These are phyloP conservation scores for Acanthisitta chloris DNA, from an alignment of 2,113 vertebrate species.

Conservation along the genomic window DNA sequence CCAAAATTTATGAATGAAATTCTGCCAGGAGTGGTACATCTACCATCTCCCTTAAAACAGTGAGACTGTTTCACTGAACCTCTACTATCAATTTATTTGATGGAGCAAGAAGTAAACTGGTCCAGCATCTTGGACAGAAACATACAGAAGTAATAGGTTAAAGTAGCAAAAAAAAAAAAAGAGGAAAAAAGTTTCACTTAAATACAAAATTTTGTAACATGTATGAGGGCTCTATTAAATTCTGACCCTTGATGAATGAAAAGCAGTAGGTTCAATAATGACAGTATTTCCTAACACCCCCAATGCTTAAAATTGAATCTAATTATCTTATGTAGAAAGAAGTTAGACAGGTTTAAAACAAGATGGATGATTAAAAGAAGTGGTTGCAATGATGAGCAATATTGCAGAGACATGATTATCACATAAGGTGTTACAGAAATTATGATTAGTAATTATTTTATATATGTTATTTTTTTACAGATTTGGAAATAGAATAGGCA, in stretches of 20 bases:
- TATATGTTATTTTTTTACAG: background rate
- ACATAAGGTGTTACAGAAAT: background rate
- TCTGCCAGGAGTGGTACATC: background rate
- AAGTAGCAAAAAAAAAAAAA: background rate
- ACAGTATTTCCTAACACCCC: background rate
- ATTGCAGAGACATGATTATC: background rate
- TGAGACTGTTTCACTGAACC: background rate
- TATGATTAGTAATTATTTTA: background rate
- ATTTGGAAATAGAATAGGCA: background rate
- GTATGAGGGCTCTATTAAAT: background rate
- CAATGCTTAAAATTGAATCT: background rate
- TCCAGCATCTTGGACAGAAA: background rate
- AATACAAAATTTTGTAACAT: background rate
- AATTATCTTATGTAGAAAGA: background rate
- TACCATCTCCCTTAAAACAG: background rate
- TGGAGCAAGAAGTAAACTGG: background rate
- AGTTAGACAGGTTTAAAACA: background rate
- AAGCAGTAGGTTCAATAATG: conserved; percentile 22
- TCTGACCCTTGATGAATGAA: background rate
- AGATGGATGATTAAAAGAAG: background rate
- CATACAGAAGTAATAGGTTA: background rate
- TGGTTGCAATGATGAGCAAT: background rate
- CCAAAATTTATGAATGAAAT: background rate
- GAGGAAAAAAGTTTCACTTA: background rate
- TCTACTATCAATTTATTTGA: background rate